Evolutionary conservation across 2,797 vertebrate genomes (phyloP), one percentile per base, ranked within the genome.

Genomic region (Cheirogaleus major): DNA sequence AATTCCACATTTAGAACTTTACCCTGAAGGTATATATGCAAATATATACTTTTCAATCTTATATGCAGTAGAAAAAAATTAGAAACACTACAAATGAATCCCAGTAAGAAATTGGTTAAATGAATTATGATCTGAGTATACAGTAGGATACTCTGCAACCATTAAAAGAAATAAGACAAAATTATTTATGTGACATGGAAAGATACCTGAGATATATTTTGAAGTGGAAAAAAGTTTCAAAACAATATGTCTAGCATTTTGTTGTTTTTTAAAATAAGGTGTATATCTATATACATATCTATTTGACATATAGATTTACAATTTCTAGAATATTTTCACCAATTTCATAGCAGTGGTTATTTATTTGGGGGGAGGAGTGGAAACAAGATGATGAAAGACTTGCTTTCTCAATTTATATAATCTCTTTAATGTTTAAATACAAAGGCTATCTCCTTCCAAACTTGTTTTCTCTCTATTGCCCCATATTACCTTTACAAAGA

Each of bases 1-100:
- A 89, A 69, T 93, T 93, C 59, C n/a, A 76, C 75, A 81, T 87
- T 92, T 76, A 61, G 79, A 94, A 91, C 17, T 94, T 94, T 81
- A 69, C 55, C 59, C 35, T 69, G 27, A 1, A 84, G 79, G 17
- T 80, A 92, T 87, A 50, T 80, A 41, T 81, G 92, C 15, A 91
- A 85, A 59, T 11, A 43, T 78, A 52, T 91, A 84, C 27, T 93
- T 93, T 89, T 25, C 57, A 85, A 91, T 13, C 15, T 35, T 57
- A 93, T 83, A 86, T 93, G 73, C 61, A 32, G 20, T 41, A 45
- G 61, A 73, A 72, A 93, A 86, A 55, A 84, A 63, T 65, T 94
- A 81, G 52, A 52, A 93, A 55, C 17, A 85, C 2, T 91, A 59
- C 25, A 97, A 70, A 63, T 55, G 18, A 76, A 3, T 63, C 52